Conservation (phyloP, 2,113 vertebrate genomes). For the Eurystomus gularis region DNA sequence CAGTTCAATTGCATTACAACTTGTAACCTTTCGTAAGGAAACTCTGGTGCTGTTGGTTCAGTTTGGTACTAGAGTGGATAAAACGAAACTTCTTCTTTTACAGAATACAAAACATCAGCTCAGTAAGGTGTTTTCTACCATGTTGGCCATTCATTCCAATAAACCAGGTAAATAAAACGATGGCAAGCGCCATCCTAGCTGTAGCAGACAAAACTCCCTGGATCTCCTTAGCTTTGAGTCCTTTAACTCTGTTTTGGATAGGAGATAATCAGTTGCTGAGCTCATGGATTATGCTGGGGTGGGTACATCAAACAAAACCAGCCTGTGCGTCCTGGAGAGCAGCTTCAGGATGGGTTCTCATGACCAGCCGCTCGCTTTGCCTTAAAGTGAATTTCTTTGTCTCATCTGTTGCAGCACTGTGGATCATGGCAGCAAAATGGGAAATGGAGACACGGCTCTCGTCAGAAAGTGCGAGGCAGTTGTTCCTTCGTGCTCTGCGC, state of each 20-base stretch:
- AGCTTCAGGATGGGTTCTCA: neutral
- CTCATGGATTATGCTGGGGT: neutral
- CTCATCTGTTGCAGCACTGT: slow-evolving; percentile 78
- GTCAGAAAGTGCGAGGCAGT: slow-evolving; percentile 90
- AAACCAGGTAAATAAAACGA: slow-evolving; percentile 86
- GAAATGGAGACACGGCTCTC: slow-evolving; percentile 92
- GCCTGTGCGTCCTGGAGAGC: neutral
- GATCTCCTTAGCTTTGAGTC: neutral
- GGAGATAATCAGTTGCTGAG: neutral
- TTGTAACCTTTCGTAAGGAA: neutral
- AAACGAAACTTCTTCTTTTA: slow-evolving; percentile 16
- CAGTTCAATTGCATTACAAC: neutral
- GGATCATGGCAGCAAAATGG: slow-evolving; percentile 98
- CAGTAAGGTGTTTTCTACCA: slow-evolving; percentile 89
- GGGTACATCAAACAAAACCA: neutral
- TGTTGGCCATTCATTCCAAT: slow-evolving; percentile 93
- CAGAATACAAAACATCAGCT: slow-evolving; percentile 85
- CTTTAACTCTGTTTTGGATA: neutral
- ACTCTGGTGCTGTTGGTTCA: neutral
- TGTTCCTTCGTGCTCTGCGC: slow-evolving; percentile 94
- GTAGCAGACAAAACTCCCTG: neutral
- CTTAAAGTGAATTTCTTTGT: neutral
- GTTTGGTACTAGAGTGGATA: neutral
- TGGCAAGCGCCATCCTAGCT: neutral
- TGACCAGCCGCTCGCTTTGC: neutral